Evolutionary conservation across 2,888 invertebrate genomes (phyloP).

Genomic region (Danaus chrysippus): DNA sequence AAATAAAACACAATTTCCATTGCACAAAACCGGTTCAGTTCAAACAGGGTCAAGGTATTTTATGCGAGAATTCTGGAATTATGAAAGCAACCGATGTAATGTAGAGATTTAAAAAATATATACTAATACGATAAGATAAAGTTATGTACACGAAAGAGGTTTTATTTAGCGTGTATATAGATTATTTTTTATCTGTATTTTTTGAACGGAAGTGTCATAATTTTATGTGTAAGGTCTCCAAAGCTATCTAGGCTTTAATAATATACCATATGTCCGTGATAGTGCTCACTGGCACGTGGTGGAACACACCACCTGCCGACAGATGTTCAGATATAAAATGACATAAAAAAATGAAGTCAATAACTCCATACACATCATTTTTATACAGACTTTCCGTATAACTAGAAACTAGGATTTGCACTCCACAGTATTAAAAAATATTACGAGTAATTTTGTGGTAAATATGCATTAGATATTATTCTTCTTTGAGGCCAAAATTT

Average conservation of each 20-base stretch:
- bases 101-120: not conserved
- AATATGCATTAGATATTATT: too few species aligned
- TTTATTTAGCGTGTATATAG: not conserved
- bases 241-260: not conserved
- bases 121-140: too few species aligned
- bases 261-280: slow-evolving; percentile 12
- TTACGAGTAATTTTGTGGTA: too few species aligned
- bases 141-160: too few species aligned
- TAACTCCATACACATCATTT: not conserved
- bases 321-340: slow-evolving; percentile 25
- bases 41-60: slow-evolving; percentile 28
- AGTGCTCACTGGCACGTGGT: slow-evolving; percentile 22
- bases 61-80: slow-evolving; percentile 21
- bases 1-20: slow-evolving; percentile 10
- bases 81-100: slow-evolving; percentile 11
- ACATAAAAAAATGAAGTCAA: slow-evolving; percentile 10
- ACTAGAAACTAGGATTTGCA: too few species aligned
- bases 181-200: not conserved
- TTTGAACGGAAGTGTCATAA: too few species aligned
- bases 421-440: too few species aligned
- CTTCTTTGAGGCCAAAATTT: too few species aligned
- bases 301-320: slow-evolving; percentile 23
- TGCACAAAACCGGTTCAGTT: slow-evolving; percentile 14
- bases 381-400: not conserved
- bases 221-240: not conserved